phyloP scores from a whole-genome alignment of 2,797 vertebrate genomes.

The Hoplostethus atlanticus region DNA sequence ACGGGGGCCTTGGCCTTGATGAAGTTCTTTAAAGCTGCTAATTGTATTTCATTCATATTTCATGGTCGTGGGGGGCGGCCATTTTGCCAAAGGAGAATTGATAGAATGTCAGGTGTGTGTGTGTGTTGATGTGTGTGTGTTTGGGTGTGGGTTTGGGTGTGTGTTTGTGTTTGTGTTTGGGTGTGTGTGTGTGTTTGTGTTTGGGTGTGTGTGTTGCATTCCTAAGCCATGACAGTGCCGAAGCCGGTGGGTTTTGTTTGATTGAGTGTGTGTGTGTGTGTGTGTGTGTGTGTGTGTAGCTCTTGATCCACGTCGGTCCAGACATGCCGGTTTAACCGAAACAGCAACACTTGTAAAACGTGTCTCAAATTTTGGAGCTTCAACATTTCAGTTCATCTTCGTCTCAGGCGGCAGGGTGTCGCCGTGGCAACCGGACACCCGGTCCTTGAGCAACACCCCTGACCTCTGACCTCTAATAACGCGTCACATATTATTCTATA shows the following conservation, averaged over 20 bases:
- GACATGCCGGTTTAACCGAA: background rate
- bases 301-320: background rate
- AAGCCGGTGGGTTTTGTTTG: too few relatives aligned
- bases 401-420: too few relatives aligned
- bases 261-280: constrained; percentile 1
- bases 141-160: background rate
- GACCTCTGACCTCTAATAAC: background rate
- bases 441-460: too few relatives aligned
- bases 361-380: background rate
- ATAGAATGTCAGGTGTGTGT: constrained; percentile 42
- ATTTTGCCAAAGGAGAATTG: constrained; percentile 45
- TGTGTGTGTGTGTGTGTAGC: constrained; percentile 15
- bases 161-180: background rate
- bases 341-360: constrained; percentile 10
- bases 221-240: too few relatives aligned
- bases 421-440: too few relatives aligned
- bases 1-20: constrained; percentile 67
- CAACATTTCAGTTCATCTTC: background rate
- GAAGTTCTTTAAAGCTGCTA: constrained; percentile 65
- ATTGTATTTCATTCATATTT: constrained; percentile 76
- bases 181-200: constrained; percentile 14
- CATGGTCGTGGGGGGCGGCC: constrained; percentile 48
- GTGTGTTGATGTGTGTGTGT: constrained; percentile 25
- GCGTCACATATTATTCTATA: too few relatives aligned
- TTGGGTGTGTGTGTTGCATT: too few relatives aligned